A percentile compares a stretch with the other conserved stretches of the same genome.
Evolutionary conservation across 2,797 vertebrate genomes (phyloP).

Genomic region (Rallus crepitans): DNA sequence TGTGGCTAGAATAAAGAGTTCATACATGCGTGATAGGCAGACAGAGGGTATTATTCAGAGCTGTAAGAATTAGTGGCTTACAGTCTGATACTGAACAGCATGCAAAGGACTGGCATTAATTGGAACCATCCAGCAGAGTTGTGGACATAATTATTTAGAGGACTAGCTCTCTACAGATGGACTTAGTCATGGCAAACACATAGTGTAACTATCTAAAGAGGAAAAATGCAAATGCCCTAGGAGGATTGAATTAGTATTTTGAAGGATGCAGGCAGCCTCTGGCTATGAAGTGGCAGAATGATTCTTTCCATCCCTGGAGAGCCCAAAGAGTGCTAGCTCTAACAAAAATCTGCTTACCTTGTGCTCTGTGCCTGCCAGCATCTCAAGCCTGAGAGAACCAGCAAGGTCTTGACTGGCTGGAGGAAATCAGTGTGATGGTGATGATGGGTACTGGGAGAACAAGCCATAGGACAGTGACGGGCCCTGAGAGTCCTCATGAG

Average conservation of each 20-base stretch:
- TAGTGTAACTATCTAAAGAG: neutral
- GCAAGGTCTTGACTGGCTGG: neutral
- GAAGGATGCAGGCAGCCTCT: neutral
- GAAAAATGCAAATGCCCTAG: neutral
- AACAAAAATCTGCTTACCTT: neutral
- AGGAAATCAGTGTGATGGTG: neutral
- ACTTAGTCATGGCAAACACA: neutral
- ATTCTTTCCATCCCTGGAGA: neutral
- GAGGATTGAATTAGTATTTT: neutral
- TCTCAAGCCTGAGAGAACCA: neutral
- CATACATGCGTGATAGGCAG: neutral
- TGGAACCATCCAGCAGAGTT: neutral
- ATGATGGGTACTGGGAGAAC: neutral
- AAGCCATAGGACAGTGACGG: neutral
- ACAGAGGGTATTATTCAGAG: conserved; percentile 47
- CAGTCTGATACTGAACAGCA: neutral
- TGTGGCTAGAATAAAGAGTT: neutral
- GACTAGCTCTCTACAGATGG: neutral
- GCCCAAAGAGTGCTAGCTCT: neutral
- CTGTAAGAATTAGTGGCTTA: neutral
- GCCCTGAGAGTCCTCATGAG: neutral
- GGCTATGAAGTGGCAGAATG: neutral
- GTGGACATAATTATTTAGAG: neutral
- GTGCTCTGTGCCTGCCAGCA: neutral
- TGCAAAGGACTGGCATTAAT: neutral